Evolutionary conservation across 2,113 vertebrate genomes (phyloP), one percentile per base, ranked within the genome.

Genomic region (Turnix velox): DNA sequence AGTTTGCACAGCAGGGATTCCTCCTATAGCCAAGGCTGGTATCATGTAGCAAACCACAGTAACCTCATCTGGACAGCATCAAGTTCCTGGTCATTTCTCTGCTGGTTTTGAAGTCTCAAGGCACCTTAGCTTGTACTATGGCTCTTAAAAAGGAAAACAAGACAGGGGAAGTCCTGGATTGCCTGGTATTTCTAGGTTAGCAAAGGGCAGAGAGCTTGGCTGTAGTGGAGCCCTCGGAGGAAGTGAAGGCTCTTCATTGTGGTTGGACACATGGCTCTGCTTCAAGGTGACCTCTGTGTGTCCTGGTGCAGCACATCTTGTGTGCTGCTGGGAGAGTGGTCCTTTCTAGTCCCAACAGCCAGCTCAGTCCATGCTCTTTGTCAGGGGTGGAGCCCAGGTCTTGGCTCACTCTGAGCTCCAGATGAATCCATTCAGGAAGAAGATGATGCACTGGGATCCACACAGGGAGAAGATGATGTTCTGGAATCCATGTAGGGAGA

Each of bases 11-110:
- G 58, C 54, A 85, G 85, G 18, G 42, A 82, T 82, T 92, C 77
- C 49, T 91, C 62, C 82, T 94, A 49, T 84, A 91, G 65, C 59
- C 69, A 45, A 88, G n/a, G 25, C 63, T 88, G 45, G 7, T 88
- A 49, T 84, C 33, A 0, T 81, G 52, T 5, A 88, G 76, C 84
- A 92, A 92, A 66, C 28, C 52, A 68, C 62, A 68, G 66, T 92
- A 88, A 93, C 57, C 33, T 33, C 77, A 84, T 72, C 48, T 84
- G 73, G 76, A 84, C 37, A 92, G 86, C 69, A 42, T 82, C 57
- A 72, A 27, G 69, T 81, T 92, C 74, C 33, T 65, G 49, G 40
- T 49, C 40, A 43, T 52, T 79, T 57, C 20, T 93, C 43, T 77
- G 10, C 28, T 77, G 43, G 33, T 78, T 93, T 49, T 68, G 92